phyloP scores from a whole-genome alignment of 2,888 invertebrate species.

The Coleophora deauratella region DNA sequence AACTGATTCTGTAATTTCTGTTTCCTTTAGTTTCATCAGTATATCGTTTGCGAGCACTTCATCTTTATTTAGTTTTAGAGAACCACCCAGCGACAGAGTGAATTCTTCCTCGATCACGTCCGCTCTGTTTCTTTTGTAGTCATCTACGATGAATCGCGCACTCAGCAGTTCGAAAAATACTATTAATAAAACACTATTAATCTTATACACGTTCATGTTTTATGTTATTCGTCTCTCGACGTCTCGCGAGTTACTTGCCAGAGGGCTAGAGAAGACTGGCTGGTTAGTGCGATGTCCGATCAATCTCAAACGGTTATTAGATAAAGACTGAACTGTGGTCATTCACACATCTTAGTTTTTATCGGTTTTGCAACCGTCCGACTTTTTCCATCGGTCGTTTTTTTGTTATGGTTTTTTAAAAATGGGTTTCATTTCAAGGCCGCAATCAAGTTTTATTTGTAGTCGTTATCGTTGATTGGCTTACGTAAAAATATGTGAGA shows the following conservation, averaged over 20 bases:
- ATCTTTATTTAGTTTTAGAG: conserved; percentile 49
- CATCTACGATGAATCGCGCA: conserved; percentile 25
- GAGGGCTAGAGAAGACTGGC: not conserved
- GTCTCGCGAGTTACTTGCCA: conserved; percentile 7
- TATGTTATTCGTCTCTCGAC: conserved; percentile 8
- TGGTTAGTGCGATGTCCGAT: not conserved
- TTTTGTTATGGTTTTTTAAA: no score
- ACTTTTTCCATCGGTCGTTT: not conserved
- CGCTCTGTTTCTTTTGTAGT: conserved; percentile 29
- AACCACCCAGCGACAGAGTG: conserved; percentile 60
- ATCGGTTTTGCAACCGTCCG: not conserved
- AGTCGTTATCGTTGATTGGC: not conserved
- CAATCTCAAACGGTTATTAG: not conserved
- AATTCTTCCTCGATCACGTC: conserved; percentile 53
- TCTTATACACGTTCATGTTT: conserved; percentile 18
- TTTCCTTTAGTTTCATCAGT: conserved; percentile 71
- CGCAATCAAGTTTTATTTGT: not conserved
- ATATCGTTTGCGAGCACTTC: conserved; percentile 71
- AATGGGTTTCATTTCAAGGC: no score
- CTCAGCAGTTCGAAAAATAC: conserved; percentile 19
- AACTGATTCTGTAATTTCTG: conserved; percentile 66
- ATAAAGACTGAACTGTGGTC: conserved; percentile 1
- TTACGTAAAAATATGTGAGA: conserved; percentile 10
- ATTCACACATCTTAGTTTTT: conserved; percentile 1
- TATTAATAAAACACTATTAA: conserved; percentile 19